phyloP scores from a whole-genome alignment of 2,113 vertebrate genomes.

The Tamias sibiricus region DNA sequence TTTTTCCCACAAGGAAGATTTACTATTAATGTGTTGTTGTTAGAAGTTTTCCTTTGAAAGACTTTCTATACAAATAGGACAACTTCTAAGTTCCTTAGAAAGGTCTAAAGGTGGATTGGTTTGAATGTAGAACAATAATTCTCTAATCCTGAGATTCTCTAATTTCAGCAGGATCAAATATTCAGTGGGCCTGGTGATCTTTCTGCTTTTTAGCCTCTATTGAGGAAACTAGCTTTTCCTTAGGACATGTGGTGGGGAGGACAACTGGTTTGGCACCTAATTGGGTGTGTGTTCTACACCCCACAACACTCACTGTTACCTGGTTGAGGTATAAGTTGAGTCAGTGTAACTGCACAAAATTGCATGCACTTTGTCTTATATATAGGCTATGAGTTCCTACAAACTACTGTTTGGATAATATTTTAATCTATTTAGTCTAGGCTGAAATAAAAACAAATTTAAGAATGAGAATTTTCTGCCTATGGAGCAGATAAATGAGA shows the following conservation, averaged over 20 bases:
- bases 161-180: neutral
- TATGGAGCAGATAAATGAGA: neutral
- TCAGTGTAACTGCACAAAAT: neutral
- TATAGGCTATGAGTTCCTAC: neutral
- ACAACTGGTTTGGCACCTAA: neutral
- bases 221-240: neutral
- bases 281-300: neutral
- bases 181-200: neutral
- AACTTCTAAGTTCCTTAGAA: neutral
- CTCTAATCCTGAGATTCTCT: neutral
- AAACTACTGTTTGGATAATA: neutral
- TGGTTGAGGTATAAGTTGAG: neutral
- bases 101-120: neutral
- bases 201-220: neutral
- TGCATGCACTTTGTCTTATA: neutral
- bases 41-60: conserved; percentile 28
- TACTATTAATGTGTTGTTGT: neutral
- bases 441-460: conserved; percentile 3
- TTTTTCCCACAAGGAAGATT: neutral
- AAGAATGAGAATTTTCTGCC: neutral
- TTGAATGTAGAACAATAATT: neutral
- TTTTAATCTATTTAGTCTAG: neutral
- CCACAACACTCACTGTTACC: neutral
- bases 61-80: neutral
- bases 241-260: neutral